Base-by-base conservation (phyloP, 2,888 invertebrate species). In the Drosophila fungiperda region DNA sequence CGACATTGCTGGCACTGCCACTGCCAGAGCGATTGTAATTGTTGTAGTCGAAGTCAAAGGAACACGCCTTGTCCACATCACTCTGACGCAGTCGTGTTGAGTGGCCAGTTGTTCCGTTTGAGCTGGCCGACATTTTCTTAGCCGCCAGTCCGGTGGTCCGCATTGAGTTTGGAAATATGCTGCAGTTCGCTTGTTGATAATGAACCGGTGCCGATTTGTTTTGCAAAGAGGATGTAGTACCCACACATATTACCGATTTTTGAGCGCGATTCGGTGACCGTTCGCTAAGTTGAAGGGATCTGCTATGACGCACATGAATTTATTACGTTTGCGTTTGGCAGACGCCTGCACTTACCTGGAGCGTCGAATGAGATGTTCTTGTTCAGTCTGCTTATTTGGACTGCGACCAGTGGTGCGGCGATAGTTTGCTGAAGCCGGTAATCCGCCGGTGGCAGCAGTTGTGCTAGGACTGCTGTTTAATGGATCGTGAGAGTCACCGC, bases 251-350 rank as follows among this genome's bases (percentile, higher is more conserved):
- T 11, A 92, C 83, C 20, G 92, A 90, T 74, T 93, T 93, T 72
- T 94, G 94, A 3, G 59, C 68, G 58, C 93, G 93, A 69, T 92
- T 94, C 0, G 94, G 94, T 0, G 95, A 94, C 42, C 94, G 93
- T 82, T 95, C 95, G 0, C 95, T 95, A 33, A 95, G 92, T 84
- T 96, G 95, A 33, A 96, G 93, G 77, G 95, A 95, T 82, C 95
- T 94, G 73, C 42, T 63, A 66, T 33, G 32, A 64, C 15, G 36
- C 15, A 49, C 6, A 58, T 52, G 12, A 38, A 11, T 64, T 59
- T 52, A 59, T 20, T 45, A 36, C 4, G 32, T 8, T 7, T 2
- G 7, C 32, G 42, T 38, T 8, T 12, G 23, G 23, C 8, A 8
- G 11, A 6, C 15, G n/a, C 5, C 9, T 7, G 9, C 12, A 68